Percentiles rank a stretch among this genome's conserved stretches.
phyloP scores from a whole-genome alignment of 1,140 invertebrate genomes.

The Drosophila ohnishii region DNA sequence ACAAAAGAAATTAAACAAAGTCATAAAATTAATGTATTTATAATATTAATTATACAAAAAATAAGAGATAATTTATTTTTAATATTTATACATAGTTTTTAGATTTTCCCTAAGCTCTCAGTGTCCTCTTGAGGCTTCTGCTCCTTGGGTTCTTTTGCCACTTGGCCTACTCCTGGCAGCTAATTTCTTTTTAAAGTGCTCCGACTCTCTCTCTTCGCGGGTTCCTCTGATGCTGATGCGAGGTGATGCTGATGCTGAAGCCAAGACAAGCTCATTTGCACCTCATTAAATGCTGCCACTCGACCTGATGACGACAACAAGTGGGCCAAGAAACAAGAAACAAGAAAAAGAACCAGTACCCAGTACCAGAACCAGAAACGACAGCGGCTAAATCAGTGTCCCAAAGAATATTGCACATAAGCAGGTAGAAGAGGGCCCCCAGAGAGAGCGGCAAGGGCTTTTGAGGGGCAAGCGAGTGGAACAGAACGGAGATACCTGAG shows the following conservation, averaged over 20 bases:
- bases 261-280: constrained; percentile 80
- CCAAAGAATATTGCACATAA: constrained; percentile 38
- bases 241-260: constrained; percentile 25
- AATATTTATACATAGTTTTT: neutral
- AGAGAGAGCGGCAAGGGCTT: neutral
- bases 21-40: too few relatives aligned
- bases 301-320: constrained; percentile 68
- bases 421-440: neutral
- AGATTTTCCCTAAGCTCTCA: too few relatives aligned
- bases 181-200: constrained; percentile 79
- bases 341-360: neutral
- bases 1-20: neutral
- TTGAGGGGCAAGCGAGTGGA: constrained; percentile 22
- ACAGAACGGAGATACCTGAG: constrained; percentile 4
- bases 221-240: constrained; percentile 6
- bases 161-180: constrained; percentile 78
- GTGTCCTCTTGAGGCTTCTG: constrained; percentile 14
- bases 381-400: constrained; percentile 52
- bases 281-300: constrained; percentile 82
- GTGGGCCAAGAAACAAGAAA: constrained; percentile 27
- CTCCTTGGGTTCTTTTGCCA: constrained; percentile 54
- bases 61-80: neutral
- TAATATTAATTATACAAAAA: neutral
- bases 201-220: constrained; percentile 45
- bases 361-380: neutral